Conservation (phyloP, 2,888 invertebrate genomes). For the Galeopsomyia nigrocyanea region DNA sequence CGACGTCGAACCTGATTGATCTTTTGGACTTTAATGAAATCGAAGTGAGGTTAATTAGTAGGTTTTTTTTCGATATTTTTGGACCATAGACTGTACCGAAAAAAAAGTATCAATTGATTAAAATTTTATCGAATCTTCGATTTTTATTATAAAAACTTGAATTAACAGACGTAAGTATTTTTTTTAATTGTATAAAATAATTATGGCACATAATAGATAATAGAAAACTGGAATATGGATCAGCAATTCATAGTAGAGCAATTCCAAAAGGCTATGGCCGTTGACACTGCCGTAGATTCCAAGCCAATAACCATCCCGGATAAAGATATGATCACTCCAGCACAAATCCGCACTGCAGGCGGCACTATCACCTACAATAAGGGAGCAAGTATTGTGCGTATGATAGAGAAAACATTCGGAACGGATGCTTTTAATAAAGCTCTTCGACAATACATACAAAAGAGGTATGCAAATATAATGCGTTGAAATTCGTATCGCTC, state of each 20-base stretch:
- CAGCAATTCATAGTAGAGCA: constrained; percentile 69
- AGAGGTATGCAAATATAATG: constrained; percentile 53
- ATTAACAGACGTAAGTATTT: too few relatives aligned
- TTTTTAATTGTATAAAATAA: too few relatives aligned
- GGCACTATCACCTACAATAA: constrained; percentile 61
- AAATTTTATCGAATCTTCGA: too few relatives aligned
- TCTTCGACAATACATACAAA: constrained; percentile 56
- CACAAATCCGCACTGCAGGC: constrained; percentile 71
- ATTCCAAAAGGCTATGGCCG: constrained; percentile 66
- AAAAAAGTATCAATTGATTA: too few relatives aligned
- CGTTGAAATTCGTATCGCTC: too few relatives aligned
- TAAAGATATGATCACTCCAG: constrained; percentile 40
- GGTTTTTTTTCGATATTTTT: too few relatives aligned
- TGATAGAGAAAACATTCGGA: constrained; percentile 92
- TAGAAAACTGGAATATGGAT: constrained; percentile 68
- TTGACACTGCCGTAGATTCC: constrained; percentile 69
- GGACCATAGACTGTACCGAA: too few relatives aligned
- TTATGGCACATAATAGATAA: constrained; percentile 54
- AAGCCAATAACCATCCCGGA: constrained; percentile 64
- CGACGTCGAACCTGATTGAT: too few relatives aligned
- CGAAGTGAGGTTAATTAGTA: too few relatives aligned
- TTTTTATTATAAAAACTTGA: too few relatives aligned
- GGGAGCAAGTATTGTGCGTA: constrained; percentile 77
- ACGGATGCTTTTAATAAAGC: constrained; percentile 74
- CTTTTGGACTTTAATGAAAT: too few relatives aligned